Evolutionary conservation across 2,888 invertebrate genomes (phyloP).

Genomic region (Cryptocheilus praepositus): DNA sequence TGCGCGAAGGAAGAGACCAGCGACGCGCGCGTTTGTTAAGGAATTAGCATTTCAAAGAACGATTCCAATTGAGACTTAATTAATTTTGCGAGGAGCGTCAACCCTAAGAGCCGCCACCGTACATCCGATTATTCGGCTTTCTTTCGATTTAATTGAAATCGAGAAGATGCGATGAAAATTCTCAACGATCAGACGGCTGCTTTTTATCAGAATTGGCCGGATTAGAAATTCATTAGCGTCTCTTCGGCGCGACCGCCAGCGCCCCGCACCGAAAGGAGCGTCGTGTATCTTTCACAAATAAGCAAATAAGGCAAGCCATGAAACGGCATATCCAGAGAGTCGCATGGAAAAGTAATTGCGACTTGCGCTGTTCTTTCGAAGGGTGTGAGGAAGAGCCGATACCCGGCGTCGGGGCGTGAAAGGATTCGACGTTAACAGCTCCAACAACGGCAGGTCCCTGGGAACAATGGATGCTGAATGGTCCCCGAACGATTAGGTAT

Average conservation of each 20-base stretch:
- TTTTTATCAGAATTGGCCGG: neutral
- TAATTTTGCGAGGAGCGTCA: conserved; percentile 68
- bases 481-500: conserved; percentile 72
- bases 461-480: conserved; percentile 67
- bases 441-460: conserved; percentile 53
- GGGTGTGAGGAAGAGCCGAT: conserved; percentile 16
- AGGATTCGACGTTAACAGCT: conserved; percentile 57
- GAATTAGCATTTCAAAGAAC: conserved; percentile 75
- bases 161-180: conserved; percentile 32
- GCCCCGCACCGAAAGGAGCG: no score
- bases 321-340: no score
- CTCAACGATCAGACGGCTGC: no score
- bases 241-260: no score
- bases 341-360: no score
- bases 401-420: conserved; percentile 47
- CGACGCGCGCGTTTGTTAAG: conserved; percentile 68
- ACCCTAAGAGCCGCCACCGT: conserved; percentile 19
- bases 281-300: no score
- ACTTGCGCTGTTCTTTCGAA: neutral
- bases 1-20: conserved; percentile 26
- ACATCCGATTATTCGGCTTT: conserved; percentile 68
- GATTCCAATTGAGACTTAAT: conserved; percentile 74
- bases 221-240: no score
- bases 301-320: no score
- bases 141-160: conserved; percentile 73